A percentile compares a stretch with the other conserved stretches of the same genome.
phyloP scores from a whole-genome alignment of 37 sponge, comb jelly and placozoan genomes.

The Amphimedon queenslandica region DNA sequence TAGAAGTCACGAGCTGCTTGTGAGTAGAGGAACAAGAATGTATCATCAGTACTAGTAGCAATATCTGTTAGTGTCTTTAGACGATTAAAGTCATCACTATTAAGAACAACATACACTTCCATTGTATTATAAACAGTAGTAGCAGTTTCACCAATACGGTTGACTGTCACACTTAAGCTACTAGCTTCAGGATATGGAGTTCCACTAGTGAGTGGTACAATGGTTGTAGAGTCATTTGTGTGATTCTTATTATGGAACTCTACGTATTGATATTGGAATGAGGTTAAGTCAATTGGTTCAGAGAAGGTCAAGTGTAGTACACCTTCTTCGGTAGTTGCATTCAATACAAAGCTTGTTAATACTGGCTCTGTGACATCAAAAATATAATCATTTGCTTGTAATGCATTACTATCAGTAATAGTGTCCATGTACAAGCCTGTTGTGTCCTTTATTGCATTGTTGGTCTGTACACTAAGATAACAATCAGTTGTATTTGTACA shows the following conservation, averaged over 20 bases:
- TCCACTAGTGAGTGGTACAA: slow-evolving; percentile 27
- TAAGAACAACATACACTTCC: slow-evolving; percentile 23
- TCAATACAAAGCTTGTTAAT: slow-evolving; percentile 41
- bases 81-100: slow-evolving; percentile 39
- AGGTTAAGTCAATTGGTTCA: slow-evolving; percentile 49
- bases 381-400: slow-evolving; percentile 41
- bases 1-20: slow-evolving; percentile 60
- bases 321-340: slow-evolving; percentile 24
- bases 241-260: slow-evolving; percentile 63
- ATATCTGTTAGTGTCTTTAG: slow-evolving; percentile 56
- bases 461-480: slow-evolving; percentile 2
- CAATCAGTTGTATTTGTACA: slow-evolving; percentile 26
- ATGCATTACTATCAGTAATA: not conserved
- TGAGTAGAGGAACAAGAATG: slow-evolving; percentile 59
- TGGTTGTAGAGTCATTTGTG: slow-evolving; percentile 24
- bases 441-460: slow-evolving; percentile 16
- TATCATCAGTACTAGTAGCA: slow-evolving; percentile 51
- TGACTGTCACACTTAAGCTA: not conserved
- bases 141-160: not conserved
- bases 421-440: not conserved
- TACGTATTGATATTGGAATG: slow-evolving; percentile 42
- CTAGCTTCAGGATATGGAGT: not conserved
- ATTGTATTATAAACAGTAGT: slow-evolving; percentile 24
- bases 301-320: slow-evolving; percentile 53
- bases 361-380: slow-evolving; percentile 58